A percentile compares a stretch with the other conserved stretches of the same genome.
Evolutionary conservation across 2,888 invertebrate species (phyloP).

Genomic region (Lithophane socia): DNA sequence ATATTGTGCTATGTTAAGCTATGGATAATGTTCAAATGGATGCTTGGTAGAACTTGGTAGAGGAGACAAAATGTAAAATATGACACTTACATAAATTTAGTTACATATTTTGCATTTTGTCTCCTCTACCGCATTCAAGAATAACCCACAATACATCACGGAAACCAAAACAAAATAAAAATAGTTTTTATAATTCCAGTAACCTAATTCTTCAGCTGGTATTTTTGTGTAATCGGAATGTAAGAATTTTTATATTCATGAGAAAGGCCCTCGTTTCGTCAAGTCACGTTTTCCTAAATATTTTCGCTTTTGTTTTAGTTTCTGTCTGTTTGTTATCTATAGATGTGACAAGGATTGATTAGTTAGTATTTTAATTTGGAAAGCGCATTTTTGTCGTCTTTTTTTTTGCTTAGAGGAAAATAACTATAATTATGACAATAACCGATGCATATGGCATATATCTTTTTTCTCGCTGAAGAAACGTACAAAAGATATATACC

Average conservation of each 20-base stretch:
- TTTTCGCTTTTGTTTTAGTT: constrained; percentile 34
- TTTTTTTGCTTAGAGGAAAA: constrained; percentile 9
- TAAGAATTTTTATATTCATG: neutral
- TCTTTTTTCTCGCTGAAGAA: neutral
- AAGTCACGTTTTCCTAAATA: constrained; percentile 25
- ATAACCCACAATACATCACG: neutral
- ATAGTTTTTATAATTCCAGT: constrained; percentile 8
- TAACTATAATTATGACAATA: neutral
- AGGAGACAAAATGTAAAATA: too few relatives aligned
- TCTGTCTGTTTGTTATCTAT: constrained; percentile 23
- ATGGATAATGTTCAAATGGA: neutral
- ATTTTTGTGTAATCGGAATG: constrained; percentile 20
- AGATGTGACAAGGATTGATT: constrained; percentile 40
- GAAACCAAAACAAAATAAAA: neutral
- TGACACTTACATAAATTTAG: too few relatives aligned
- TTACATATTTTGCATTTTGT: too few relatives aligned
- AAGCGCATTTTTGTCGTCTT: neutral
- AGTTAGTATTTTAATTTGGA: constrained; percentile 25
- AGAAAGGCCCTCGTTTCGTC: neutral
- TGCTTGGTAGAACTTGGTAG: too few relatives aligned
- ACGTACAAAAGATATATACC: too few relatives aligned
- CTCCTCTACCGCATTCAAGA: neutral
- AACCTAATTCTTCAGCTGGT: constrained; percentile 14
- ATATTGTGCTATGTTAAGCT: neutral
- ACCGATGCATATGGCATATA: neutral